Evolutionary conservation across 2,888 invertebrate genomes (phyloP), one percentile per base, ranked within the genome.

Genomic region (Alcis repandata): DNA sequence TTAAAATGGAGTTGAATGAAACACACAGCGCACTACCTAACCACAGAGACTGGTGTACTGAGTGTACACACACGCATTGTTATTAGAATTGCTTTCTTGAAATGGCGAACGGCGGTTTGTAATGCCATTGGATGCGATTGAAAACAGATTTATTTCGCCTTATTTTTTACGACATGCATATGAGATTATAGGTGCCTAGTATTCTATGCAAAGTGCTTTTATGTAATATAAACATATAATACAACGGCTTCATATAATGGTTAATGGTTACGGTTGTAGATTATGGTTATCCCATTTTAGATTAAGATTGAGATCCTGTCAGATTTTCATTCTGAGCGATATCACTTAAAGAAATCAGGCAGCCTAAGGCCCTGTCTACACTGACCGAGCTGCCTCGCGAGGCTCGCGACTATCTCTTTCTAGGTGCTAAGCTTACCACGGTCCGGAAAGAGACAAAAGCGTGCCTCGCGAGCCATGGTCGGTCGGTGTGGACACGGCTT

Each of bases 51-150:
- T 4, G 10, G 32, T 20, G 20, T 20, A 1, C 10, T 17, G 15
- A 51, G n/a, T n/a, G n/a, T n/a, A n/a, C 22, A 48, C 53, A 40
- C 53, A 27, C 40, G 65, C 60, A 57, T 60, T 65, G 60, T 65
- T 45, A 33, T 49, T 15, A 15, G n/a, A 63, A 62, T 62, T 32
- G 54, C 54, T 57, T 52, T 59, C 60, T 33, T 15, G 38, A 52
- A 43, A 60, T n/a, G 54, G 27, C 6, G n/a, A 51, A 1, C 33
- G 20, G 11, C 3, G 13, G 36, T 38, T 36, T 20, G 33, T 20
- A 11, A 49, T 13, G 51, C 36, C 51, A 19, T 36, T 38, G 45
- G 48, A 49, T 49, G 17, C 19, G 41, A 17, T 43, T 41, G 43
- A 33, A 1, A 45, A 19, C 33, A 41, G n/a, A 56, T 56, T 45